Base-by-base conservation (phyloP, 2,888 invertebrate species). In the Cephus sareptanus region DNA sequence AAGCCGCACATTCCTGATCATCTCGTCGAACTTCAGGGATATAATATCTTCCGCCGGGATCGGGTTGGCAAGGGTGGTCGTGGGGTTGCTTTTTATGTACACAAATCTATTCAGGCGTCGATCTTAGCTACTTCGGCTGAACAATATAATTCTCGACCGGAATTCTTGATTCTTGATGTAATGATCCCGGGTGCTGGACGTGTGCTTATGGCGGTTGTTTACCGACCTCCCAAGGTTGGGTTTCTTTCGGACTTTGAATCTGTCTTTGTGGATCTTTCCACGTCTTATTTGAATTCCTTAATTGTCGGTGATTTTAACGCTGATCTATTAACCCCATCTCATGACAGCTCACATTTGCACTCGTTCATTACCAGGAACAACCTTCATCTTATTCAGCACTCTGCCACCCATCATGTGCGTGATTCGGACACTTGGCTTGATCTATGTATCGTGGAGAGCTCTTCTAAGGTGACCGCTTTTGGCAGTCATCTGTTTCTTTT, bases 21-120 rank as follows among this genome's bases (percentile, higher is more conserved):
- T 31, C 30, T 76, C 23, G 56, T 76, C 15, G 56, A 76, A 23
- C 37, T 76, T 31, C 33, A 71, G 11, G 73, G 73, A 15, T 76
- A 76, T 73, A 40, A 34, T 13, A 34, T 76, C 15, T 40, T 76
- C 13, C 76, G 76, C 68, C n/a, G 76, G 11, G 76, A 73, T 73
- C 71, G 76, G 23, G 40, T 34, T 13, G 73, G 31, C n/a, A 76
- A 73, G 34, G 40, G 76, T 30, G 76, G 76, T 15, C 73, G 76
- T 31, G 76, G 76, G 30, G 76, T 76, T 23, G 76, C 76, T 35
- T 68, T 73, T n/a, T 76, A 76, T 37, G 76, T 76, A 3, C 37
- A 34, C 4, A 34, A 34, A 34, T 34, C 33, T 34, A 34, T 34
- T 4, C 33, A 34, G 33, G 33, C 33, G 33, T 34, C 33, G 4